Base-by-base conservation (phyloP, 2,797 vertebrate genomes). In the Pseudomugil tenellus region DNA sequence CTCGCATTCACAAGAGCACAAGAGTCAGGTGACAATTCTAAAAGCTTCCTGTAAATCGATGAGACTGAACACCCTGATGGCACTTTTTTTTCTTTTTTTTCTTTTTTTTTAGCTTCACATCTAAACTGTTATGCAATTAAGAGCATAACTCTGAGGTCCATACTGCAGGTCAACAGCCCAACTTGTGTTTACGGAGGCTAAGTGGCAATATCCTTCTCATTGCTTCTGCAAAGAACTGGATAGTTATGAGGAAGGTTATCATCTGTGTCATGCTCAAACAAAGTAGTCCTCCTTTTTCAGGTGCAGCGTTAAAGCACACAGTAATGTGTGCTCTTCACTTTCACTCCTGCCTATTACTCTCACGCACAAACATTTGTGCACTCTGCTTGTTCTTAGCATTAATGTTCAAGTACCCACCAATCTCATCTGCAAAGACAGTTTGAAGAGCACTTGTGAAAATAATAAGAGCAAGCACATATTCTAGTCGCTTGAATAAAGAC, bases 131-230 rank as follows among this genome's bases (percentile, higher is more conserved):
- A 66, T 63, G 79, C 71, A 76, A 79, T 72, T 63, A 70, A 64
- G 67, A 77, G 67, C 65, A n/a, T 3, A 58, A 70, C 75, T 80
- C 60, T 1, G n/a, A 80, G 85, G 89, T 81, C 86, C 78, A 77
- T 29, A 14, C 51, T 28, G 51, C 11, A 92, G 89, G 87, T 90
- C 91, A 92, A 80, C 85, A 77, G 82, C 57, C 61, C 79, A 87
- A 84, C 85, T 76, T 74, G 74, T 92, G 87, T 93, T 92, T 91
- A 91, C 77, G 83, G 81, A 90, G 82, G 79, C 78, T 88, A 91
- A 92, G 89, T 86, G 89, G 76, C 85, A 60, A 87, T 89, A 84
- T 86, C 82, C 86, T 70, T 79, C 73, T 78, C 82, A 83, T 77
- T 67, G 69, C 82, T 81, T 88, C 77, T 61, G 79, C 78, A 89